These are phyloP conservation scores for Xiphydria camelus DNA, from an alignment of 2,888 invertebrate genomes.

Conservation along the genomic window DNA sequence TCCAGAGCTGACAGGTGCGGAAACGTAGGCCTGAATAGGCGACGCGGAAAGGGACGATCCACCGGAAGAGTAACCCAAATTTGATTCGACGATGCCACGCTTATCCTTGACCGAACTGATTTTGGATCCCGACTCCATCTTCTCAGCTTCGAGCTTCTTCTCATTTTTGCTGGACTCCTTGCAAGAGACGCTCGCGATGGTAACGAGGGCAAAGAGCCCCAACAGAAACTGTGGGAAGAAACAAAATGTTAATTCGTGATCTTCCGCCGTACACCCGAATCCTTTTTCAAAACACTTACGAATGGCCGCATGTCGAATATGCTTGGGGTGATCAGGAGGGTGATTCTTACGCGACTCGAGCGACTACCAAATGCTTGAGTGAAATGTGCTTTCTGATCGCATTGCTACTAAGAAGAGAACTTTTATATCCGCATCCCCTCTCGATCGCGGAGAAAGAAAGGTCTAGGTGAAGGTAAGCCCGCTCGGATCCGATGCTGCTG, in stretches of 20 bases:
- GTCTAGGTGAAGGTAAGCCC: conserved; percentile 57
- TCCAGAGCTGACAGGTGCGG: conserved; percentile 6
- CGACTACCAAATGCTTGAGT: conserved; percentile 34
- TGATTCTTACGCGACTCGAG: conserved; percentile 23
- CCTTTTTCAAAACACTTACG: conserved; percentile 38
- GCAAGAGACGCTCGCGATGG: conserved; percentile 32
- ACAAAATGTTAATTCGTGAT: too few relatives aligned
- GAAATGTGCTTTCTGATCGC: conserved; percentile 49
- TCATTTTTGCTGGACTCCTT: conserved; percentile 1
- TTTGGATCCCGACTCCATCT: conserved; percentile 3
- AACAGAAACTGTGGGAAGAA: conserved; percentile 44
- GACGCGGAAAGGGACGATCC: not conserved
- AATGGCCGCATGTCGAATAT: conserved; percentile 40
- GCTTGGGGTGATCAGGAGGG: conserved; percentile 18
- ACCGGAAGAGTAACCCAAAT: conserved; percentile 33
- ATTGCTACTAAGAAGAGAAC: conserved; percentile 52
- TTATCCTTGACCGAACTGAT: conserved; percentile 39
- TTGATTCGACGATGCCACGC: conserved; percentile 44
- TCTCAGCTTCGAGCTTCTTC: conserved; percentile 24
- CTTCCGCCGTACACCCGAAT: not conserved
- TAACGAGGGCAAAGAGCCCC: conserved; percentile 34
- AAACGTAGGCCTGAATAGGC: conserved; percentile 1
- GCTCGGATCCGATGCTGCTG: not conserved
- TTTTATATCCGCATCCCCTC: conserved; percentile 57
- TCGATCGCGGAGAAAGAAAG: conserved; percentile 50